Base-by-base conservation (phyloP, 1,140 invertebrate genomes). In the Heterodera schachtii region DNA sequence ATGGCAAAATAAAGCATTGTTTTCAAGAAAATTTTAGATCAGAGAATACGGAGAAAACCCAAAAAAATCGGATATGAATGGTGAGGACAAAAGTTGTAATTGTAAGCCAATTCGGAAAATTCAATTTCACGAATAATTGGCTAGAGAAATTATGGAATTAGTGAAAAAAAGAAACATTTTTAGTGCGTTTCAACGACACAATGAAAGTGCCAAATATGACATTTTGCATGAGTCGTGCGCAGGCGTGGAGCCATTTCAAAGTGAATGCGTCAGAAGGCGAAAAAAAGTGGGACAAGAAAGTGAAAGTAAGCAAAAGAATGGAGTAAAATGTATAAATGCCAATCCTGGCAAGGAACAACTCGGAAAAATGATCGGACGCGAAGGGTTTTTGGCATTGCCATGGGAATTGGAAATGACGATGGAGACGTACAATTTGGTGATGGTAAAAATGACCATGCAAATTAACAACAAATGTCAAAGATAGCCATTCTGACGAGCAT, bases 161-260 rank as follows among this genome's bases (percentile, higher is more conserved):
- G 31, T 31, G 31, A 31, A 31, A 4, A 13, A 73, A 73, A 13
- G 13, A 73, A 19, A 46, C 70, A 46, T 69, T 41, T 44, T 80
- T 19, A 71, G 69, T 86, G 43, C 47, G 70, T 21, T 85, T 85
- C 46, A 85, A 86, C 66, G 84, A 86, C 9, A 75, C 85, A 57
- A 86, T 86, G 85, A 86, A 73, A 73, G 79, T 86, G 83, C 85
- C 85, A 60, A 87, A 86, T 75, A 86, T 87, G 41, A 85, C 84
- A 9, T 86, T 86, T 78, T 86, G 85, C 76, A 86, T 86, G 86
- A 81, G 67, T 21, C 67, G 82, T 75, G 73, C 57, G 41, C 86
- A 87, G 75, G 86, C 86, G 16, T 87, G 79, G 75, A 83, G 81
- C 21, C 85, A 86, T 70, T 86, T 86, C 75, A 41, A 73, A 3